Percentiles rank a stretch among this genome's conserved stretches.
Evolutionary conservation across 2,888 invertebrate species (phyloP).

Genomic region (Pomacea canaliculata): DNA sequence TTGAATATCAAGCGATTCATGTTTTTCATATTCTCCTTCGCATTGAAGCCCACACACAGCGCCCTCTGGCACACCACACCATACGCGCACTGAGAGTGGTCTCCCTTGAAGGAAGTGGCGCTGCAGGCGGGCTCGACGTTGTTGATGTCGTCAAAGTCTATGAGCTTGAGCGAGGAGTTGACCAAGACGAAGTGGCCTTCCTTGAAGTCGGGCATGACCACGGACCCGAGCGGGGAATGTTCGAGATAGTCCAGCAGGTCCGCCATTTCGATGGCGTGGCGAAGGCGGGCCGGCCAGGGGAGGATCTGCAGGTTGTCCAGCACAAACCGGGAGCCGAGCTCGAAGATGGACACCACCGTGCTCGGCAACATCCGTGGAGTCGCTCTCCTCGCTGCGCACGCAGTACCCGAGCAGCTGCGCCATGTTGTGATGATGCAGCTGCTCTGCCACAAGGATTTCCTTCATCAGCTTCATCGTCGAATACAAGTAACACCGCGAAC

Average conservation of each 20-base stretch:
- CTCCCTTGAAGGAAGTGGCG: slow-evolving; percentile 29
- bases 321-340: slow-evolving; percentile 56
- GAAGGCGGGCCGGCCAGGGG: slow-evolving; percentile 52
- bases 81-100: slow-evolving; percentile 41
- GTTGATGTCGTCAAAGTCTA: slow-evolving; percentile 65
- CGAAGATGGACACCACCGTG: slow-evolving; percentile 63
- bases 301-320: slow-evolving; percentile 50
- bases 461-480: slow-evolving; percentile 67
- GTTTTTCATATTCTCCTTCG: slow-evolving; percentile 57
- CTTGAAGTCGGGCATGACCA: slow-evolving; percentile 63
- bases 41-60: slow-evolving; percentile 59
- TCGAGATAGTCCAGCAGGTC: slow-evolving; percentile 61
- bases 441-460: slow-evolving; percentile 62
- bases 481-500: slow-evolving; percentile 52
- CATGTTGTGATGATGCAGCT: slow-evolving; percentile 61
- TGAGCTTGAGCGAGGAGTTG: slow-evolving; percentile 58
- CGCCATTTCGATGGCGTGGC: slow-evolving; percentile 55
- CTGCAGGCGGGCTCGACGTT: slow-evolving; percentile 58
- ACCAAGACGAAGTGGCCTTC: slow-evolving; percentile 62
- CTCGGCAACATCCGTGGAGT: slow-evolving; percentile 61
- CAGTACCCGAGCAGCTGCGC: slow-evolving; percentile 62
- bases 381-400: slow-evolving; percentile 63
- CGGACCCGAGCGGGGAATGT: slow-evolving; percentile 63
- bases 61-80: slow-evolving; percentile 48
- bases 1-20: slow-evolving; percentile 57